Evolutionary conservation across 30 jellyfish, hydroid and myxozoan genomes (phyloP).

Genomic region (Cassiopea andromeda): DNA sequence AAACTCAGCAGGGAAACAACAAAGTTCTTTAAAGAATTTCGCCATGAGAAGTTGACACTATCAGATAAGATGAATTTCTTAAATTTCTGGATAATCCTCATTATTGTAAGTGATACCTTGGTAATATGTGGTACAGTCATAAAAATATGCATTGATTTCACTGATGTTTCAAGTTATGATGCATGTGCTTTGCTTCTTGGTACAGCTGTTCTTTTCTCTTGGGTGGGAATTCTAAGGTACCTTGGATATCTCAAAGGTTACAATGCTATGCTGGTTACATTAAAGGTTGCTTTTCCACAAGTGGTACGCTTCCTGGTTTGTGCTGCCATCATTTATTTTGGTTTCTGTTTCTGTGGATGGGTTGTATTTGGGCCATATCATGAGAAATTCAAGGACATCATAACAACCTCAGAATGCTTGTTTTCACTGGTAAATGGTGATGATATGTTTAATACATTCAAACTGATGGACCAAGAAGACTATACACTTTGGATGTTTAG

Average conservation of each 20-base stretch:
- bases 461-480: conserved; percentile 69
- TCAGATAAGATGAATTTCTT: conserved; percentile 89
- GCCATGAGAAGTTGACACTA: conserved; percentile 85
- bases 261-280: conserved; percentile 86
- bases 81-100: conserved; percentile 89
- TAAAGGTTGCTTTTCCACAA: conserved; percentile 90
- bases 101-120: conserved; percentile 78
- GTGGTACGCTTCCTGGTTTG: conserved; percentile 85
- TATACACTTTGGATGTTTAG: conserved; percentile 83
- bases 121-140: conserved; percentile 79
- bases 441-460: conserved; percentile 96
- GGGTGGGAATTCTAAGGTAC: conserved; percentile 96
- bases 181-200: conserved; percentile 90
- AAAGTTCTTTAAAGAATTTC: conserved; percentile 82
- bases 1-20: conserved; percentile 71
- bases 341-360: conserved; percentile 97
- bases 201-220: conserved; percentile 83
- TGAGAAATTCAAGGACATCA: conserved; percentile 79
- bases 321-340: conserved; percentile 84
- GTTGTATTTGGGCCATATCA: conserved; percentile 97
- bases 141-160: conserved; percentile 54
- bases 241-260: conserved; percentile 84
- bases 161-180: conserved; percentile 60
- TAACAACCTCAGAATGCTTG: conserved; percentile 91
- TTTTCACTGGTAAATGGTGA: conserved; percentile 96